Evolutionary conservation across 2,113 vertebrate species (phyloP).

Genomic region (Channa maculata): DNA sequence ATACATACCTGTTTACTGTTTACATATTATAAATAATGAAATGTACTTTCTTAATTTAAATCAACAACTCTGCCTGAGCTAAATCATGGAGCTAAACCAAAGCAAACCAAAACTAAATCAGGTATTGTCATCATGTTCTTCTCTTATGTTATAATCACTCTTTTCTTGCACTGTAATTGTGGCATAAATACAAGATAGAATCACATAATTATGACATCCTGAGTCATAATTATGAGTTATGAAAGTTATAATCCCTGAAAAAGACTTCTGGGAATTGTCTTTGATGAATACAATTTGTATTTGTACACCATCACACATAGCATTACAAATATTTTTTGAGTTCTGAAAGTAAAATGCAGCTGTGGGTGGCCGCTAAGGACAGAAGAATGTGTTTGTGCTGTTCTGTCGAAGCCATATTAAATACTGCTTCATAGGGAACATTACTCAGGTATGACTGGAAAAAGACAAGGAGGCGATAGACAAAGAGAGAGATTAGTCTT

Average conservation of each 20-base stretch:
- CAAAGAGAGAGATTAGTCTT: conserved; percentile 27
- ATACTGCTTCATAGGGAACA: conserved; percentile 43
- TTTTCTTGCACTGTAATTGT: conserved; percentile 30
- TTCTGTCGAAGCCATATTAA: conserved; percentile 14
- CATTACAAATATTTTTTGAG: background rate
- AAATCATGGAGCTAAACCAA: background rate
- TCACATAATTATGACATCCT: no score
- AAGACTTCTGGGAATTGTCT: conserved; percentile 9
- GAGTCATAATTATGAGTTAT: no score
- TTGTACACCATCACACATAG: background rate
- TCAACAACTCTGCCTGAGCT: background rate
- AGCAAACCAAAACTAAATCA: conserved; percentile 17
- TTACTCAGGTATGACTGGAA: conserved; percentile 15
- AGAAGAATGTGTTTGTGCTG: conserved; percentile 18
- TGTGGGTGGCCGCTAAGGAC: conserved; percentile 6
- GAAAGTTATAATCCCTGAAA: no score
- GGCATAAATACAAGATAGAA: no score
- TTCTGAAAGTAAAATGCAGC: background rate
- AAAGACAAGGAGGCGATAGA: conserved; percentile 33
- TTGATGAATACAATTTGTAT: conserved; percentile 6
- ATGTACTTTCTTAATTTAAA: background rate
- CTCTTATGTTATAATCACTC: conserved; percentile 15
- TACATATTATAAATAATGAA: background rate
- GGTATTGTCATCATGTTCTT: background rate
- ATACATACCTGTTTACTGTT: background rate